Evolutionary conservation across 2,113 vertebrate genomes (phyloP).

Genomic region (Ictidomys tridecemlineatus): DNA sequence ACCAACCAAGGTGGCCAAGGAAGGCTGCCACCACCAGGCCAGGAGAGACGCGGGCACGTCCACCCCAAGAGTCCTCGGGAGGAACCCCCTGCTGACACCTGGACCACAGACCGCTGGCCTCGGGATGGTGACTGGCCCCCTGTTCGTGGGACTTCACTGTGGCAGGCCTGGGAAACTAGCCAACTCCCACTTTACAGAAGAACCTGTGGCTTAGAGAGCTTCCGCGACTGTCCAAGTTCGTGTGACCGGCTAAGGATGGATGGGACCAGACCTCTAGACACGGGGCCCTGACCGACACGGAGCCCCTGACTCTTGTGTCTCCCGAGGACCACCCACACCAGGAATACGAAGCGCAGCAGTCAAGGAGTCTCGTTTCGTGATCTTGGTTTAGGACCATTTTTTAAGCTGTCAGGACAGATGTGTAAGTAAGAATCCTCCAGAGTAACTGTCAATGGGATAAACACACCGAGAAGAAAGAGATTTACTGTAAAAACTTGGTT

Average conservation of each 20-base stretch:
- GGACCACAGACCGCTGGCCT: background rate
- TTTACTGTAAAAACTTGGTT: too few species aligned
- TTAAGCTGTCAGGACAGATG: background rate
- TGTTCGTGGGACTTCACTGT: fast-evolving
- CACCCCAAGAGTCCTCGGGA: too few species aligned
- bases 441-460: background rate
- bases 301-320: background rate
- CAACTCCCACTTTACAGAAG: background rate
- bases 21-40: fast-evolving
- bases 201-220: background rate
- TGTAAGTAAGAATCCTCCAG: background rate
- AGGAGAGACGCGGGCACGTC: background rate
- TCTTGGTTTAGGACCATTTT: background rate
- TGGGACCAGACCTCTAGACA: background rate
- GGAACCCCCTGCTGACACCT: background rate
- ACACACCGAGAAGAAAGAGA: background rate
- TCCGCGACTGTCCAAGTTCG: background rate
- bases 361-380: too few species aligned
- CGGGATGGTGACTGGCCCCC: too few species aligned
- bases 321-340: background rate
- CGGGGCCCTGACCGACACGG: fast-evolving
- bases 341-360: background rate
- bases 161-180: background rate
- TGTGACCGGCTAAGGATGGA: background rate
- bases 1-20: fast-evolving